Base-by-base conservation (phyloP, 2,888 invertebrate species). In the Drosophila falleni region DNA sequence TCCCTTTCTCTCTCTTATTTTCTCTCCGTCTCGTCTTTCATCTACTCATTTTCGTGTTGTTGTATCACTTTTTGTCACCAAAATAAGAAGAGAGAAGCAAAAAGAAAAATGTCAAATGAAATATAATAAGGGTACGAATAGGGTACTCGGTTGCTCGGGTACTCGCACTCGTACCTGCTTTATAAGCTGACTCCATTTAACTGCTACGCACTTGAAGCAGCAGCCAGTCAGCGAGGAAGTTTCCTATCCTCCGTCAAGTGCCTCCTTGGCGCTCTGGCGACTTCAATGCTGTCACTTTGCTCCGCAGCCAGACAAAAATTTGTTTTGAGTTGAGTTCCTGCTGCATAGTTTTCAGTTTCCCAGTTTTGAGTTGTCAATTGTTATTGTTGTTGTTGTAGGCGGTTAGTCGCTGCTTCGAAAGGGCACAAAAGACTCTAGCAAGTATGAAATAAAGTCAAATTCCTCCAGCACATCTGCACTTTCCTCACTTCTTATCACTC, bases 151-250 rank as follows among this genome's bases (percentile, higher is more conserved):
- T 29, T 29, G 3, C 23, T 23, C 13, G 16, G 16, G 23, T 16
- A 26, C 37, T 49, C 19, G 16, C 42, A 9, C 23, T 55, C 31
- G 54, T 70, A 67, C 67, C 68, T 62, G 72, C 72, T 65, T 68
- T 74, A 74, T 78, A 81, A 74, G 78, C 78, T 71, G 79, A 71
- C 79, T 80, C 78, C 78, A 74, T 78, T 80, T 78, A 79, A 71
- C 81, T 74, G 55, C 74, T 49, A 74, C 81, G 78, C 79, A 80
- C 78, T 79, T 66, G 78, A 74, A 59, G 49, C 69, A 42, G n/a
- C 47, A 59, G 60, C 31, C 41, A 44, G 47, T 10, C 51, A 31
- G 41, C 33, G 46, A 15, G 58, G 41, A 29, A 53, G 61, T 56
- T 44, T 35, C 37, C 6, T n/a, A 31, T 46, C 65, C 58, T 70